Conservation (phyloP, 2,888 invertebrate genomes). For the Rhingia campestris region DNA sequence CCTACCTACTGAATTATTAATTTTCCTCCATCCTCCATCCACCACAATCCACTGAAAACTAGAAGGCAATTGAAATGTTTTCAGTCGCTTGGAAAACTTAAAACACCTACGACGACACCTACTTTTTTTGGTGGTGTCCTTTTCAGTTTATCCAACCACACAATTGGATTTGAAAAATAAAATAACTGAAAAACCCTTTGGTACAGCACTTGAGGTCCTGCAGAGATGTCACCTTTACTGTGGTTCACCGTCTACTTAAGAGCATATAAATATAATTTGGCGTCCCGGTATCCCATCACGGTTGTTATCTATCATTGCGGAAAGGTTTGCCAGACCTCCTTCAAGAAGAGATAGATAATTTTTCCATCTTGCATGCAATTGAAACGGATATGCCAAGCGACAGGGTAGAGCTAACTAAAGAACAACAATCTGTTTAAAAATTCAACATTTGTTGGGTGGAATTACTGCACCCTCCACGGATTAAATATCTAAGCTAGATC, state of each 20-base stretch:
- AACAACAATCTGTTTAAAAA: conserved; percentile 66
- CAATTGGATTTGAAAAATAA: conserved; percentile 27
- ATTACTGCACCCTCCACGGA: conserved; percentile 9
- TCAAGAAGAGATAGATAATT: conserved; percentile 49
- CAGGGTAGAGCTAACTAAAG: not conserved
- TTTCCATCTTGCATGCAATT: conserved; percentile 50
- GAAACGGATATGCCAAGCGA: not conserved
- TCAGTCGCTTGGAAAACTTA: conserved; percentile 49
- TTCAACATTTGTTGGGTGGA: conserved; percentile 30
- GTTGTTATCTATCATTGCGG: conserved; percentile 58
- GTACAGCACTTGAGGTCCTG: conserved; percentile 25
- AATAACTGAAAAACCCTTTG: conserved; percentile 11
- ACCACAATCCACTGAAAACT: not conserved
- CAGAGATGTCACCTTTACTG: conserved; percentile 11
- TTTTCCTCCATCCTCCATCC: conserved; percentile 18
- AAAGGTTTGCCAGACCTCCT: conserved; percentile 22
- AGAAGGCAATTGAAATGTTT: conserved; percentile 32
- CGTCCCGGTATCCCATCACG: conserved; percentile 34
- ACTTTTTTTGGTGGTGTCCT: conserved; percentile 28
- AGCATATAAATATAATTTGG: conserved; percentile 64
- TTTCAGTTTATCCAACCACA: conserved; percentile 43
- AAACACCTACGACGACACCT: conserved; percentile 63
- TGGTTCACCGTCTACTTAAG: conserved; percentile 59
- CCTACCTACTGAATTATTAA: conserved; percentile 67
- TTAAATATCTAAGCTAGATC: conserved; percentile 21